Evolutionary conservation across 2,888 invertebrate species (phyloP).

Genomic region (Scrobipalpa atriplicella): DNA sequence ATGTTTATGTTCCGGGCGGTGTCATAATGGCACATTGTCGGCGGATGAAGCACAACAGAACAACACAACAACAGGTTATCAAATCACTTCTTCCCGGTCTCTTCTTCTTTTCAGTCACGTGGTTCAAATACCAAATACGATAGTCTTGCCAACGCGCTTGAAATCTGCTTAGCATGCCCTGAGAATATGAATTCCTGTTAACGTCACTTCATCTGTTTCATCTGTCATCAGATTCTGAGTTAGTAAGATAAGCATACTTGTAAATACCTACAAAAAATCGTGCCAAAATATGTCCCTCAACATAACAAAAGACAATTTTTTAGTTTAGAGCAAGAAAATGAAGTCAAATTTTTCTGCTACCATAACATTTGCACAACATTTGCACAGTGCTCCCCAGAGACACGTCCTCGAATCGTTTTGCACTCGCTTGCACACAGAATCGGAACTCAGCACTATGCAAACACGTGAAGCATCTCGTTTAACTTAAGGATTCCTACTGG

Average conservation of each 20-base stretch:
- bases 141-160: too few relatives aligned
- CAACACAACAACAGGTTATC: constrained; percentile 47
- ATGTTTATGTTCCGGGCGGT: constrained; percentile 57
- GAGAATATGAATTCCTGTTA: too few relatives aligned
- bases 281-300: not conserved
- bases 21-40: constrained; percentile 56
- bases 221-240: too few relatives aligned
- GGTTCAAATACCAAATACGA: too few relatives aligned
- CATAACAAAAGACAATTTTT: not conserved
- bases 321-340: not conserved
- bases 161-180: too few relatives aligned
- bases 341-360: not conserved
- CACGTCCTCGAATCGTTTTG: not conserved
- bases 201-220: too few relatives aligned
- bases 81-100: constrained; percentile 25
- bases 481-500: not conserved
- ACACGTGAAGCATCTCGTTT: not conserved
- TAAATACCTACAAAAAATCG: not conserved
- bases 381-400: not conserved
- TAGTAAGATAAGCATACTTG: not conserved
- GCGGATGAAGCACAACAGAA: constrained; percentile 39
- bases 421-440: not conserved
- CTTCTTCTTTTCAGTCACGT: too few relatives aligned
- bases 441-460: not conserved
- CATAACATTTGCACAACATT: constrained; percentile 4